A percentile compares a stretch with the other conserved stretches of the same genome.
Conservation (phyloP, 2,797 vertebrate genomes). For the Sparus aurata region DNA sequence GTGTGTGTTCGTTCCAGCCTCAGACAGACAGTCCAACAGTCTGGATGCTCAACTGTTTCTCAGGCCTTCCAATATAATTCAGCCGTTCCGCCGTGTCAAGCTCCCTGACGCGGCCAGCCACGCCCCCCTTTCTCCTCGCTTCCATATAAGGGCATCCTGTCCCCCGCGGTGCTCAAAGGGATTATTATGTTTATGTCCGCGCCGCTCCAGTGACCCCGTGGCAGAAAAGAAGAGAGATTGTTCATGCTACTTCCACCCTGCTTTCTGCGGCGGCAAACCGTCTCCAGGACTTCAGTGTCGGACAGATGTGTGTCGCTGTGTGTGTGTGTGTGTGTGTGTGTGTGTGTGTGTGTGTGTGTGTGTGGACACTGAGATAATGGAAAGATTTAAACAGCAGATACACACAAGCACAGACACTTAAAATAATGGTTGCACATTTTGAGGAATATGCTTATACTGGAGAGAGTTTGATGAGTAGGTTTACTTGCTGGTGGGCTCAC, state of each 20-base stretch:
- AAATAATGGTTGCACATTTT: neutral
- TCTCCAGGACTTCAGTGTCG: constrained; percentile 29
- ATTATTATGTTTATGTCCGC: constrained; percentile 81
- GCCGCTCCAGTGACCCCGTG: constrained; percentile 70
- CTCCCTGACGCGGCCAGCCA: constrained; percentile 67
- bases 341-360: no score
- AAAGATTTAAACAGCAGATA: constrained; percentile 36
- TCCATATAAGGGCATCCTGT: constrained; percentile 79
- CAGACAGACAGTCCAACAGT: constrained; percentile 74
- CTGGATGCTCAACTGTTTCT: constrained; percentile 82
- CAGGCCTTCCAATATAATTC: constrained; percentile 83
- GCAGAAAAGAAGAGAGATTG: constrained; percentile 68
- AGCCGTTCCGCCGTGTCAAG: constrained; percentile 80
- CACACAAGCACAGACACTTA: neutral
- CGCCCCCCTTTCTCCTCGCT: constrained; percentile 84
- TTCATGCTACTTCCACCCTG: constrained; percentile 54
- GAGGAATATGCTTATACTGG: neutral
- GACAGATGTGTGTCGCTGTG: constrained; percentile 23
- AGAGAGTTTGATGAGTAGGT: neutral
- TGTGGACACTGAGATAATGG: neutral
- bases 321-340: neutral
- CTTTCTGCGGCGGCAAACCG: constrained; percentile 36
- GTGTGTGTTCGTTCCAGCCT: constrained; percentile 29
- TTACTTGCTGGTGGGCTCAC: no score
- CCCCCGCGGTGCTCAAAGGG: constrained; percentile 73